These are phyloP conservation scores for Anoplius nigerrimus DNA, from an alignment of 2,888 invertebrate species.

Conservation along the genomic window DNA sequence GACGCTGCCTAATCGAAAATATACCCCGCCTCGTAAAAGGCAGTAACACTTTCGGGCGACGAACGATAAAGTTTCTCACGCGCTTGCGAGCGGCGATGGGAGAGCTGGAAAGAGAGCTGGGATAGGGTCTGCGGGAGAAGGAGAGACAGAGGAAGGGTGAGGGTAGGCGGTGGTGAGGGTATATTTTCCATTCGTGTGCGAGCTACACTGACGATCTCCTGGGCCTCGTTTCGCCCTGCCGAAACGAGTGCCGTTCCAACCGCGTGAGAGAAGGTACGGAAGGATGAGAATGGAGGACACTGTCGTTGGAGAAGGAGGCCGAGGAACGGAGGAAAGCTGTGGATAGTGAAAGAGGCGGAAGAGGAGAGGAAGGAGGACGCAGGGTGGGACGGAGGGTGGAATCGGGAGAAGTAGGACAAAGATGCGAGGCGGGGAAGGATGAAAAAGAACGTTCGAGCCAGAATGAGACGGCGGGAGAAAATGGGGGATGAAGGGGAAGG, in stretches of 20 bases:
- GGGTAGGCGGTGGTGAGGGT: slow-evolving; percentile 6
- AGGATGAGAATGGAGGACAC: neutral
- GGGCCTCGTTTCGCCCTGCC: slow-evolving; percentile 25
- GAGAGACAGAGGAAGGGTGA: neutral
- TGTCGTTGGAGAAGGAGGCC: slow-evolving; percentile 1
- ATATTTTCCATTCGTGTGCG: slow-evolving; percentile 29
- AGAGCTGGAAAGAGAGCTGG: neutral
- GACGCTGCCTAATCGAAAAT: slow-evolving; percentile 1
- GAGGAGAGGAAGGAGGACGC: neutral
- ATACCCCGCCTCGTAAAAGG: neutral
- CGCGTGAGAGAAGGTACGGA: slow-evolving; percentile 11
- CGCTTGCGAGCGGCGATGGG: slow-evolving; percentile 16
- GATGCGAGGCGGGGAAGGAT: slow-evolving; percentile 5
- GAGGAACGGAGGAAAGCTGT: neutral
- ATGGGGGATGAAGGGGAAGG: slow-evolving; percentile 3
- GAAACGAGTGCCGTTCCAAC: slow-evolving; percentile 20
- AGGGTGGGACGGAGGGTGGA: no score
- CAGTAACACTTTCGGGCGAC: slow-evolving; percentile 26
- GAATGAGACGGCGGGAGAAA: neutral
- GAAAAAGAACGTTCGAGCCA: slow-evolving; percentile 11
- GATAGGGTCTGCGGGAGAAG: neutral
- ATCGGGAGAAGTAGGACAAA: slow-evolving; percentile 5
- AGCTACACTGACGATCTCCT: slow-evolving; percentile 10
- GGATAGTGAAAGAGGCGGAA: slow-evolving; percentile 1
- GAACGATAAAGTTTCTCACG: slow-evolving; percentile 31